Conservation (phyloP, 2,888 invertebrate genomes). For the Ischnus inquisitorius region DNA sequence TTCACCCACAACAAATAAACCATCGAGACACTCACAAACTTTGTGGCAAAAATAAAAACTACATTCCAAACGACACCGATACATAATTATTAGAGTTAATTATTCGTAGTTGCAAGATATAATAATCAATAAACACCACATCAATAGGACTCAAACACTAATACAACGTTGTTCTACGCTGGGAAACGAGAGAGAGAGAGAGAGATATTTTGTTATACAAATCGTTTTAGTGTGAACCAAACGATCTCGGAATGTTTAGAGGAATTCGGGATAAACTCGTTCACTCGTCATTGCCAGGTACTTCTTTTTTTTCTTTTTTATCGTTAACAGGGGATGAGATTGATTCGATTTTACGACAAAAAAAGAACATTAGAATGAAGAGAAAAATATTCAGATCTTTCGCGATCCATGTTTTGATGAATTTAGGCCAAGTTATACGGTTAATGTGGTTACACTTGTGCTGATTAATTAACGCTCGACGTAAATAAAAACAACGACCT, state of each 20-base stretch:
- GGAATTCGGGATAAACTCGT: constrained; percentile 58
- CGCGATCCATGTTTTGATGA: constrained; percentile 1
- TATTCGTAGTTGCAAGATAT: constrained; percentile 76
- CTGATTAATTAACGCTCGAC: constrained; percentile 37
- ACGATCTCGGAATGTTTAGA: constrained; percentile 47
- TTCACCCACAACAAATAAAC: constrained; percentile 76
- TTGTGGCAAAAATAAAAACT: constrained; percentile 70
- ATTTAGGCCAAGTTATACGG: constrained; percentile 29
- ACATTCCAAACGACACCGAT: constrained; percentile 83
- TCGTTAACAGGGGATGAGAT: constrained; percentile 46
- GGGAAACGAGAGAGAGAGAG: constrained; percentile 65
- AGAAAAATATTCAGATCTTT: constrained; percentile 46
- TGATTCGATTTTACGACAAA: constrained; percentile 19
- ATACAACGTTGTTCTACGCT: constrained; percentile 77
- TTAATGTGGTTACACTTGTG: constrained; percentile 39
- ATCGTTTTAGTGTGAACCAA: constrained; percentile 46
- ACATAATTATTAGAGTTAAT: constrained; percentile 76
- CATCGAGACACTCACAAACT: constrained; percentile 81
- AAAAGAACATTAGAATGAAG: not conserved
- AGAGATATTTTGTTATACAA: constrained; percentile 53
- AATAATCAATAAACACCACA: constrained; percentile 83
- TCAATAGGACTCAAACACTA: constrained; percentile 82
- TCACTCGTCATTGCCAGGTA: constrained; percentile 48
- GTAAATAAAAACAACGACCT: not conserved
- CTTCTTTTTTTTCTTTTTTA: constrained; percentile 14